A percentile compares a stretch with the other conserved stretches of the same genome.
These are phyloP conservation scores for Psilopsiagon aurifrons DNA, from an alignment of 2,113 vertebrate genomes.

Conservation along the genomic window DNA sequence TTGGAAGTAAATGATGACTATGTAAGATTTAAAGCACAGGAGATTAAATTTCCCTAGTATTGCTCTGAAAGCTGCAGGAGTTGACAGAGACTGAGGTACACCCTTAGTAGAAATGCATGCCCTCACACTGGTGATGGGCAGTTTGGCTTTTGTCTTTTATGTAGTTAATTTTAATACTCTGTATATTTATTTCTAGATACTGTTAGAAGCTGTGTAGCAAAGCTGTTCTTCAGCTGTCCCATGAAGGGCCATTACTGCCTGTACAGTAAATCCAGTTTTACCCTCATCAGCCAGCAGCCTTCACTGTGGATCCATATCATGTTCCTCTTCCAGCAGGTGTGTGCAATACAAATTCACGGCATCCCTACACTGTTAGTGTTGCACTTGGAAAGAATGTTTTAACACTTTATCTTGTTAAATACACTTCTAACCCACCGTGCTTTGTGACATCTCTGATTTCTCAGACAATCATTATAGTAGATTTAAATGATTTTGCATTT, in stretches of 20 bases:
- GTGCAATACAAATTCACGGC: neutral
- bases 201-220: constrained; percentile 82
- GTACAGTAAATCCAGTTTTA: constrained; percentile 91
- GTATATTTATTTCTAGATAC: constrained; percentile 76
- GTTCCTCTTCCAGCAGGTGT: constrained; percentile 92
- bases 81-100: neutral
- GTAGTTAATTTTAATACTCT: neutral
- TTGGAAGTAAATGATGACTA: neutral
- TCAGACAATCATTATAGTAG: fast-evolving
- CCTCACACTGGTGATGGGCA: neutral
- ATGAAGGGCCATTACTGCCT: constrained; percentile 94
- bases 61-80: neutral
- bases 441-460: neutral
- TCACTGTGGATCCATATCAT: constrained; percentile 94
- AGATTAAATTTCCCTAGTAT: neutral
- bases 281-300: constrained; percentile 85
- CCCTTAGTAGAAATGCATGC: fast-evolving
- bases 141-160: neutral
- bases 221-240: constrained; percentile 91
- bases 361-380: neutral
- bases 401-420: neutral
- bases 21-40: neutral
- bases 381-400: neutral
- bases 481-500: neutral
- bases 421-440: neutral